phyloP scores from a whole-genome alignment of 2,113 vertebrate species.

The Circaetus gallicus region DNA sequence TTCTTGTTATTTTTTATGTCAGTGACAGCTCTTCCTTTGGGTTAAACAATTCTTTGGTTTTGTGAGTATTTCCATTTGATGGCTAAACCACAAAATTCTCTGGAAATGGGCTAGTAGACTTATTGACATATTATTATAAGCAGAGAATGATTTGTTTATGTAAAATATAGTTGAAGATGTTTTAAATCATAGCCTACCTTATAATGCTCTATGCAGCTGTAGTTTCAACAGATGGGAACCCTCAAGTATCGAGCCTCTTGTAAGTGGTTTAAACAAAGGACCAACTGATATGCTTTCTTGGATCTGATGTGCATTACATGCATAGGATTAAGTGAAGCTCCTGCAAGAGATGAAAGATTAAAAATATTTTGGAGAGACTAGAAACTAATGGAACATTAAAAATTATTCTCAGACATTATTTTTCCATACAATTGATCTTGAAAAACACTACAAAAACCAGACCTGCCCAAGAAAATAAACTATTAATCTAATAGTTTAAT shows the following conservation, averaged over 20 bases:
- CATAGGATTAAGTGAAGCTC: background rate
- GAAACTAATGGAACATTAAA: background rate
- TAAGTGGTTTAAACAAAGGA: background rate
- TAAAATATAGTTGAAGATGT: background rate
- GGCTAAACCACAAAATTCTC: background rate
- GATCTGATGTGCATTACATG: background rate
- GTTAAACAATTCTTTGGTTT: background rate
- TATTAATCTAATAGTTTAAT: background rate
- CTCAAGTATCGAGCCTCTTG: background rate
- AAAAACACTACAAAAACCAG: background rate
- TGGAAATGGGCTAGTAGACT: background rate
- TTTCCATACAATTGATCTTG: background rate
- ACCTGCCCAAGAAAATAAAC: background rate
- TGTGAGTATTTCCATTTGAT: background rate
- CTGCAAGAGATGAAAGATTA: background rate
- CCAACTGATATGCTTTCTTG: background rate
- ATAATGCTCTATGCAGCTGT: background rate
- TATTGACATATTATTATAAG: background rate
- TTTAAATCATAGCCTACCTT: background rate
- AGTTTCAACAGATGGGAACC: background rate
- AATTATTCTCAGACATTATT: background rate
- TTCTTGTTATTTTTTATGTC: background rate
- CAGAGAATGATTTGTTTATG: background rate
- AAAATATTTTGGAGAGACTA: background rate
- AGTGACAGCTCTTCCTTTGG: background rate